Evolutionary conservation across 2,113 vertebrate genomes (phyloP).

Genomic region (Misgurnus mizolepis): DNA sequence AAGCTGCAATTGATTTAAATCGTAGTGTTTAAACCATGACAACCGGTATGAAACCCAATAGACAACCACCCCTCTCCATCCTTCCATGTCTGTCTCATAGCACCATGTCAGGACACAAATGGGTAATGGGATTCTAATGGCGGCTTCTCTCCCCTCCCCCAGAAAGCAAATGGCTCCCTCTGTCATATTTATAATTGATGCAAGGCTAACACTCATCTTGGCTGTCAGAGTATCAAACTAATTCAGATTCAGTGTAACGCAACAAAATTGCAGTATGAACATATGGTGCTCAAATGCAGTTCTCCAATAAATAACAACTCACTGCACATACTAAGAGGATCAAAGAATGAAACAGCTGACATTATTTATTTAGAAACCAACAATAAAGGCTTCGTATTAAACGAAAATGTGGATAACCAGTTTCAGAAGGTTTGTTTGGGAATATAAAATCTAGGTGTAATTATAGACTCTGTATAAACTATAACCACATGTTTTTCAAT

Average conservation of each 20-base stretch:
- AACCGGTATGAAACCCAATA: constrained; percentile 68
- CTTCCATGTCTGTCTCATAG: constrained; percentile 81
- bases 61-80: constrained; percentile 62
- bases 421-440: too few relatives aligned
- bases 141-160: constrained; percentile 41
- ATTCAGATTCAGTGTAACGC: constrained; percentile 87
- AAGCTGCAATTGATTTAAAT: constrained; percentile 66
- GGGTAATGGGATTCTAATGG: constrained; percentile 89
- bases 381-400: background rate
- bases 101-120: constrained; percentile 78
- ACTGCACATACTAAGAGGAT: background rate
- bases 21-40: constrained; percentile 75
- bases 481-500: background rate
- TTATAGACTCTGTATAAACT: background rate
- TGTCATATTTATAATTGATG: constrained; percentile 89
- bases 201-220: constrained; percentile 90
- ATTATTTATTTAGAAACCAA: background rate
- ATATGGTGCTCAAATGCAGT: constrained; percentile 14
- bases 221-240: constrained; percentile 80
- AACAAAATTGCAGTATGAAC: constrained; percentile 79
- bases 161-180: constrained; percentile 87
- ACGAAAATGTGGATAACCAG: background rate
- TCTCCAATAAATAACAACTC: background rate
- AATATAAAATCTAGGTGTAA: background rate
- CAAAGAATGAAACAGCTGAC: background rate